A percentile compares a stretch with the other conserved stretches of the same genome.
Evolutionary conservation across 2,888 invertebrate species (phyloP).

Genomic region (Glyphotaelius pellucidus): DNA sequence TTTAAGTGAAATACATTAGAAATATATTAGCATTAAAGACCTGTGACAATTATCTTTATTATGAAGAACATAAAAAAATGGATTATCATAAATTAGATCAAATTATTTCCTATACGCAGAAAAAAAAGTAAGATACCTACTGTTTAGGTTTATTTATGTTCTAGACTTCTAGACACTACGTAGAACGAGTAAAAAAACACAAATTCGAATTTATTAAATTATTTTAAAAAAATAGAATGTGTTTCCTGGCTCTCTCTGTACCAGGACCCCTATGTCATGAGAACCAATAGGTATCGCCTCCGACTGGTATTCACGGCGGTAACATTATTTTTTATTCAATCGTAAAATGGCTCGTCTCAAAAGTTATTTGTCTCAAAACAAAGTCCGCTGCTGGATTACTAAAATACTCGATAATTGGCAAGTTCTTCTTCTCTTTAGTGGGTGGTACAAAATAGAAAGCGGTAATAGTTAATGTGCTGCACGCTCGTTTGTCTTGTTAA

Average conservation of each 20-base stretch:
- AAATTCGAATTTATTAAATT: not conserved
- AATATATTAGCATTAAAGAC: too few species aligned
- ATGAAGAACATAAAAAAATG: too few species aligned
- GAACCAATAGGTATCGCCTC: constrained; percentile 38
- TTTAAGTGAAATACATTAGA: not conserved
- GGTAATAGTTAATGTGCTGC: not conserved
- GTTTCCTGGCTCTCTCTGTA: not conserved
- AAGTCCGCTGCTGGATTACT: constrained; percentile 3
- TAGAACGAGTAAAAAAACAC: not conserved
- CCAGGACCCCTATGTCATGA: constrained; percentile 15
- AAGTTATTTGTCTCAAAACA: constrained; percentile 31
- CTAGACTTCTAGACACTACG: not conserved
- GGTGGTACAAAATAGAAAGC: constrained; percentile 33
- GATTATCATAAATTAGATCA: not conserved
- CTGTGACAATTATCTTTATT: too few species aligned
- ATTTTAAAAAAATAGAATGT: not conserved
- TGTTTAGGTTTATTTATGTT: not conserved
- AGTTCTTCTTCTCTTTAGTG: not conserved
- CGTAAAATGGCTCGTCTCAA: constrained; percentile 25
- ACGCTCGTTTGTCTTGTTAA: not conserved
- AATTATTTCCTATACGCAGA: not conserved
- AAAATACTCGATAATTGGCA: not conserved
- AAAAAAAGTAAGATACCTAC: too few species aligned
- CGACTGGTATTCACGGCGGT: not conserved
- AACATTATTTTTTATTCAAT: constrained; percentile 49